Percentiles rank a stretch among this genome's conserved stretches.
Evolutionary conservation across 2,113 vertebrate species (phyloP).

Genomic region (Ciconia maguari): DNA sequence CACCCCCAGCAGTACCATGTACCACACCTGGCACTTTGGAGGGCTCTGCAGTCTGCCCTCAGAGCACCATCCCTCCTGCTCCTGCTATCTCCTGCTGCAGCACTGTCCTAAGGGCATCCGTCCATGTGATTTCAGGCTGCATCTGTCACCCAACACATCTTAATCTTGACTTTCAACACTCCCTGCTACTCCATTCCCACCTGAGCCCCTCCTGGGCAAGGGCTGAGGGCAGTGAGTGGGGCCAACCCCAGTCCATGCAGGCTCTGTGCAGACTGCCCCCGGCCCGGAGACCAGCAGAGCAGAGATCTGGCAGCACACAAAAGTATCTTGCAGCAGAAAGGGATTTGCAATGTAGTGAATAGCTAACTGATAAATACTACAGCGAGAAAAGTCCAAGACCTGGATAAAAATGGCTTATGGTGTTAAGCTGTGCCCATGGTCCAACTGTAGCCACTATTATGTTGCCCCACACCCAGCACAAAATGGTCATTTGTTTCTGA

Average conservation of each 20-base stretch:
- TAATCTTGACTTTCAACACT: not conserved
- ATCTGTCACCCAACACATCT: not conserved
- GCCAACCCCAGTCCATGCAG: accelerated
- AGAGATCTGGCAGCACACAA: not conserved
- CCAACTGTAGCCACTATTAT: not conserved
- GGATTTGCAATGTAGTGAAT: not conserved
- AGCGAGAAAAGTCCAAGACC: not conserved
- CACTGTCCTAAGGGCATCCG: not conserved
- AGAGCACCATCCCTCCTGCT: not conserved
- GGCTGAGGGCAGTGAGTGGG: not conserved
- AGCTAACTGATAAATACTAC: not conserved
- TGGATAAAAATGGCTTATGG: not conserved
- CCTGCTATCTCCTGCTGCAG: accelerated
- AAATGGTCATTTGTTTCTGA: not conserved
- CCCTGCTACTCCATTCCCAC: not conserved
- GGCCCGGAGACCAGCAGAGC: not conserved
- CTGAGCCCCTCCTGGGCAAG: not conserved
- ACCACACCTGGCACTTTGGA: not conserved
- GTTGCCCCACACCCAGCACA: not conserved
- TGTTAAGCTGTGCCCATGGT: not conserved
- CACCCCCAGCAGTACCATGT: not conserved
- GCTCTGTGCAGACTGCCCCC: not conserved
- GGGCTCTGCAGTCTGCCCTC: not conserved
- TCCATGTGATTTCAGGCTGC: not conserved
- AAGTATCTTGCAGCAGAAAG: not conserved